Evolutionary conservation across 2,113 vertebrate genomes (phyloP), one percentile per base, ranked within the genome.

Genomic region (Leptosomus discolor): DNA sequence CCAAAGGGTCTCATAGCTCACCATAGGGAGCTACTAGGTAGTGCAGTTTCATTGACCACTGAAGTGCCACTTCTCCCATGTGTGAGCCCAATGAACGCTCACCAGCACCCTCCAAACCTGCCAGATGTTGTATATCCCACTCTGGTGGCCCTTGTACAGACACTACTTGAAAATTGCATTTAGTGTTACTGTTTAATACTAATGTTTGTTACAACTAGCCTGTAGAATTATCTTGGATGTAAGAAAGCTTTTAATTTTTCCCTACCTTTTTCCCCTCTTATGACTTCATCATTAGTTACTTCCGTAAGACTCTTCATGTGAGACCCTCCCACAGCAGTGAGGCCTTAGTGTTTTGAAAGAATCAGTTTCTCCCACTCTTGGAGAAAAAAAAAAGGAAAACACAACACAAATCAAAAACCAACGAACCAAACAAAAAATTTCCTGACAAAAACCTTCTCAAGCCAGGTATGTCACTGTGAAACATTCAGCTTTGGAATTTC

Each of bases 281-380:
- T 1, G 5, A 48, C 74, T 58, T 88, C 6, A 22, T 9, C 2
- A 0, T 56, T 26, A 32, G 61, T 87, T 12, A 22, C 1, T 87
- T 90, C 43, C 58, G 22, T 11, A 15, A 21, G 23, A 61, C 11
- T 34, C 45, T 68, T 54, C 16, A 8, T 4, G 17, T 6, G 29
- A 58, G 21, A 57, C 26, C 6, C 8, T 86, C 23, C 32, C 14
- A 23, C 1, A 37, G 6, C 45, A 29, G 6, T 16, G 46, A 82
- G 78, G 17, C 37, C 27, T 43, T 53, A 8, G n/a, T 3, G 1
- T 50, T 85, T 48, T 19, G 19, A 41, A 87, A 82, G 4, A 39
- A 67, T 37, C 0, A 1, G 12, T 88, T 95, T 63, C 50, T 60
- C 37, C n/a, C 6, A 2, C 3, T 30, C 67, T 56, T 51, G 20